phyloP scores from a whole-genome alignment of 1,140 invertebrate species.

The Polypedilum pembai region DNA sequence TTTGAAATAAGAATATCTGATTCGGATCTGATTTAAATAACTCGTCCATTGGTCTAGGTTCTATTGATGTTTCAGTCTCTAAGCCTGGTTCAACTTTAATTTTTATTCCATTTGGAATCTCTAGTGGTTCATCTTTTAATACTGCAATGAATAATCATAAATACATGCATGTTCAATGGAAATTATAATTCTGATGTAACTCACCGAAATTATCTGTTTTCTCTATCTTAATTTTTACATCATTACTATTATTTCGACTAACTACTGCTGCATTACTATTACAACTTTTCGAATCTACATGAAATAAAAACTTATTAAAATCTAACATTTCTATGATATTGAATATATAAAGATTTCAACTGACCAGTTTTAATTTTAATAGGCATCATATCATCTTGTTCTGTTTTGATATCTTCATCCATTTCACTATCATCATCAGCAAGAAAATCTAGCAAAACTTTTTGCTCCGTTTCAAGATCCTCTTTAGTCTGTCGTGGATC shows the following conservation, averaged over 20 bases:
- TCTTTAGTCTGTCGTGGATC: neutral
- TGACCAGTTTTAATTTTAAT: neutral
- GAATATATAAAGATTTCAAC: neutral
- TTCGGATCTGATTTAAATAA: neutral
- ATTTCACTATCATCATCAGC: constrained; percentile 2
- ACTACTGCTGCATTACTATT: too few relatives aligned
- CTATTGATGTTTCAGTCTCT: neutral
- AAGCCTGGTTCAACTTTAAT: constrained; percentile 38
- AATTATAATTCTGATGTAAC: neutral
- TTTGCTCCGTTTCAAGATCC: constrained; percentile 15
- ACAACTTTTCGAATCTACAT: too few relatives aligned
- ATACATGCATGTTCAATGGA: neutral
- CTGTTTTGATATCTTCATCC: neutral
- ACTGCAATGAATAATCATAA: neutral
- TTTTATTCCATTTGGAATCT: constrained; percentile 35
- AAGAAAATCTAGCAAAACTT: neutral
- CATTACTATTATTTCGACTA: too few relatives aligned
- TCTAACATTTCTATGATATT: too few relatives aligned
- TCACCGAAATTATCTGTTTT: too few relatives aligned
- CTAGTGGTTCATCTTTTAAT: constrained; percentile 32
- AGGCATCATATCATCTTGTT: neutral
- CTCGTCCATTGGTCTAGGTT: neutral
- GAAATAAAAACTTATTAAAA: too few relatives aligned
- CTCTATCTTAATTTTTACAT: too few relatives aligned
- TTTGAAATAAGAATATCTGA: constrained; percentile 35